A percentile compares a stretch with the other conserved stretches of the same genome.
These are phyloP conservation scores for Alviniconcha marisindica DNA, from an alignment of 1,140 invertebrate species.

Conservation along the genomic window DNA sequence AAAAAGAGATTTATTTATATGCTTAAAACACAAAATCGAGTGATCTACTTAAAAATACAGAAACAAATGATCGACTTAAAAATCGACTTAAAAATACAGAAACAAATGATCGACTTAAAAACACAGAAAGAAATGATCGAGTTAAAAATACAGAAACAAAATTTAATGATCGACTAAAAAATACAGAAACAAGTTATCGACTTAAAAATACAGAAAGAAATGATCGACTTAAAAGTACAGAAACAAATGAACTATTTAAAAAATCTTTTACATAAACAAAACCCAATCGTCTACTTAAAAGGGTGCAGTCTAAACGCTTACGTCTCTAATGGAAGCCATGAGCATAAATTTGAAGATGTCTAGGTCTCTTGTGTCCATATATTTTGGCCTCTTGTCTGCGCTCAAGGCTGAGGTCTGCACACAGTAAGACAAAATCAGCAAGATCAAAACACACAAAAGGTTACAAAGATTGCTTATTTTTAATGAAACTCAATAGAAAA, in stretches of 20 bases:
- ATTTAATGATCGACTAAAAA: too few relatives aligned
- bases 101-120: too few relatives aligned
- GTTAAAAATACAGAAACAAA: too few relatives aligned
- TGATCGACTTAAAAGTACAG: not conserved
- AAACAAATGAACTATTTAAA: not conserved
- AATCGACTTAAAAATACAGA: too few relatives aligned
- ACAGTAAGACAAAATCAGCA: not conserved
- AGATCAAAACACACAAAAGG: not conserved
- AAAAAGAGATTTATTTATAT: too few relatives aligned
- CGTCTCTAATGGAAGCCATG: constrained; percentile 42
- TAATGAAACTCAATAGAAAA: not conserved
- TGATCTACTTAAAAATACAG: too few relatives aligned
- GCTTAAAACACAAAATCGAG: too few relatives aligned
- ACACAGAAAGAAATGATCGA: too few relatives aligned
- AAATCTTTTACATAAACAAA: too few relatives aligned
- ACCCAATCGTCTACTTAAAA: not conserved
- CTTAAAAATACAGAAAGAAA: constrained; percentile 1
- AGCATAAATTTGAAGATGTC: constrained; percentile 47
- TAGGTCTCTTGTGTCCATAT: constrained; percentile 50
- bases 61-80: too few relatives aligned
- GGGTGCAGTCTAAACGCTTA: not conserved
- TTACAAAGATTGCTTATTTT: not conserved
- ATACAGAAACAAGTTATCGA: not conserved
- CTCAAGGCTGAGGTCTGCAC: not conserved
- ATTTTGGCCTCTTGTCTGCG: constrained; percentile 46